Conservation (phyloP, 2,888 invertebrate species). For the Drosophila paramelanica region DNA sequence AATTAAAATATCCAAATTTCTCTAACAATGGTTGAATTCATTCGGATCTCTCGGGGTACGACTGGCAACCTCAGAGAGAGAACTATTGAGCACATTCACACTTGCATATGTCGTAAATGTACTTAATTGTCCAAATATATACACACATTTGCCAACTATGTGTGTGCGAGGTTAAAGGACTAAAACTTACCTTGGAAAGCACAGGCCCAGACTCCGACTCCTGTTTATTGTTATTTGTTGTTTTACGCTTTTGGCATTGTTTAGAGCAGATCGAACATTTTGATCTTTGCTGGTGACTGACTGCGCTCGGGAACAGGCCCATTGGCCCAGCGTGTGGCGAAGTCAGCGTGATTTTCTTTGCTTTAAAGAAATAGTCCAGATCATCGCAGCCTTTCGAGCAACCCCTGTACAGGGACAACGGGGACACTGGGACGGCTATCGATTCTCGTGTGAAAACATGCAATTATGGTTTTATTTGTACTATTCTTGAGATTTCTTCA, state of each 20-base stretch:
- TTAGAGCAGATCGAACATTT: constrained; percentile 55
- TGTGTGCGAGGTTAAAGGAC: too few species aligned
- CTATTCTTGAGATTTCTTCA: constrained; percentile 33
- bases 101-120: background rate
- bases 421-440: constrained; percentile 36
- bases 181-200: constrained; percentile 9
- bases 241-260: constrained; percentile 6
- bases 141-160: background rate
- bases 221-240: constrained; percentile 32
- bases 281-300: constrained; percentile 45
- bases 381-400: constrained; percentile 37
- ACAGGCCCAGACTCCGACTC: background rate
- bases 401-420: constrained; percentile 29
- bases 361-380: constrained; percentile 18
- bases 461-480: constrained; percentile 81
- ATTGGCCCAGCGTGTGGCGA: constrained; percentile 51
- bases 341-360: constrained; percentile 48
- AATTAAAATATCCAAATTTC: background rate
- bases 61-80: background rate
- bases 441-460: constrained; percentile 83
- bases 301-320: constrained; percentile 16
- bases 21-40: background rate
- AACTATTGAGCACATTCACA: background rate
- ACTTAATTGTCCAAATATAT: background rate
- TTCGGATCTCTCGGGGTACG: background rate